Base-by-base conservation (phyloP, 2,888 invertebrate species). In the Hemaris fuciformis region DNA sequence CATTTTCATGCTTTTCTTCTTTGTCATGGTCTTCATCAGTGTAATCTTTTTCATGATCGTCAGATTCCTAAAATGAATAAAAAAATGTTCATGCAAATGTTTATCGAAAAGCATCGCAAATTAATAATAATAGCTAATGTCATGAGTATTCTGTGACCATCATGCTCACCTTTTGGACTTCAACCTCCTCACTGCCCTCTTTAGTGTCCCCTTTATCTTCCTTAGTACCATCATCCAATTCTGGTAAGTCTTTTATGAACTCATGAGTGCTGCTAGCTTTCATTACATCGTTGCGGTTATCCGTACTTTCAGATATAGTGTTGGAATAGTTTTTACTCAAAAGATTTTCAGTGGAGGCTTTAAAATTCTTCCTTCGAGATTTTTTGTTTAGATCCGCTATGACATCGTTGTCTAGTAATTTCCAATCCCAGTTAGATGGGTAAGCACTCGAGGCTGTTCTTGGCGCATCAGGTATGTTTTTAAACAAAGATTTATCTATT, bases 381-480 rank as follows among this genome's bases (percentile, higher is more conserved):
- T 91, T 92, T 77, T 92, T 91, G 68, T 81, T 85, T 66, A 87
- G 72, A 74, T 91, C 91, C 31, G 84, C 80, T 78, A 87, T 86
- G 46, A 90, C 86, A 45, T 93, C 91, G 18, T 91, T 87, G 59
- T 94, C 93, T 66, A 96, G 81, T 66, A 96, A 87, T 69, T 93
- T 93, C 96, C 96, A 96, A 73, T 97, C 96, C 94, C 95, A 96
- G 60, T 93, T 93, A 22, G 94, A 87, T 0, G 96, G 95, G 72
- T 95, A 95, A 31, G 94, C 93, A 67, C 94, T 95, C 41, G 95
- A 95, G 2, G 96, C 94, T 10, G 96, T 95, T 76, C 97, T 94
- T 1, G 98, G 97, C 25, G 97, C 97, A 59, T 97, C 97, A 5
- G 97, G 97, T 67, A 97, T 83, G 45, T 94, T 94, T 65, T 94